Percentiles rank a stretch among this genome's conserved stretches.
phyloP scores from a whole-genome alignment of 2,797 vertebrate species.

The Tapirus indicus region DNA sequence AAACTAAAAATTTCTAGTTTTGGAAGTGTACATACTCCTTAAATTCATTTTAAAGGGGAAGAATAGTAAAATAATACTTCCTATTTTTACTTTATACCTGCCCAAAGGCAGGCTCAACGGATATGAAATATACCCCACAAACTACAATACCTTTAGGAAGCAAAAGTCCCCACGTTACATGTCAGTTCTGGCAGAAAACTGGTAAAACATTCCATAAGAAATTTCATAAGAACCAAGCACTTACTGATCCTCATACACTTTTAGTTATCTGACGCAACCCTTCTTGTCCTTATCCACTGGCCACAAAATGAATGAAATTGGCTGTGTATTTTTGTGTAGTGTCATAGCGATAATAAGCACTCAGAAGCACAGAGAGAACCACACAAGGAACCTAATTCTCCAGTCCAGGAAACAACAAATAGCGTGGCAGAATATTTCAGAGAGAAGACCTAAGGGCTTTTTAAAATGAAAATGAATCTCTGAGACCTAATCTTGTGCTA shows the following conservation, averaged over 20 bases:
- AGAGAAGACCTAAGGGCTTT: not conserved
- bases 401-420: not conserved
- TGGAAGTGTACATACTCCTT: not conserved
- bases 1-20: not conserved
- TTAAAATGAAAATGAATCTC: not conserved
- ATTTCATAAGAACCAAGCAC: not conserved
- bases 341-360: not conserved
- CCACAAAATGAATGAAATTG: not conserved
- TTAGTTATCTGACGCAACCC: not conserved
- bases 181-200: not conserved
- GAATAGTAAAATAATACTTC: not conserved
- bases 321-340: not conserved
- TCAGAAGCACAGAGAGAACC: not conserved
- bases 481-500: not conserved
- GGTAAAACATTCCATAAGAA: not conserved
- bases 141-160: not conserved
- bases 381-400: not conserved
- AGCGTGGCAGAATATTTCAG: not conserved
- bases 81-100: conserved; percentile 5
- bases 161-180: not conserved
- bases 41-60: not conserved
- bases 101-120: not conserved
- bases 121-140: not conserved
- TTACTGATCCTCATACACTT: not conserved
- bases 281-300: not conserved